Evolutionary conservation across 2,888 invertebrate species (phyloP).

Genomic region (Idaea dimidiata): DNA sequence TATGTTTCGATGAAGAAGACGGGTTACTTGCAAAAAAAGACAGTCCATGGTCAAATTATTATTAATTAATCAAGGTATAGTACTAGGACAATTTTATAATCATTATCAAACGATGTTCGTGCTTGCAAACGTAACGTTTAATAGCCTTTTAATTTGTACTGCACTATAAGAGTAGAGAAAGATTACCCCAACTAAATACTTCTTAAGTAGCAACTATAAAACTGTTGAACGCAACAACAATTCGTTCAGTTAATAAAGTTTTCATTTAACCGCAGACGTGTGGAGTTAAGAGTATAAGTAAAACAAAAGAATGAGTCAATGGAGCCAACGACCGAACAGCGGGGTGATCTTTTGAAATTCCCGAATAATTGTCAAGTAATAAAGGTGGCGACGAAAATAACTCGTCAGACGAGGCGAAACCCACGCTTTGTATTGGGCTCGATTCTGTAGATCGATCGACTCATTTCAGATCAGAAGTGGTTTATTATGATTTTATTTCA

Average conservation of each 20-base stretch:
- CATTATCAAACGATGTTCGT: no score
- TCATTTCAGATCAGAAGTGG: constrained; percentile 14
- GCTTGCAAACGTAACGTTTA: no score
- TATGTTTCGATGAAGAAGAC: not conserved
- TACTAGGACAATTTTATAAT: not conserved
- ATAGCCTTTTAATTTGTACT: no score
- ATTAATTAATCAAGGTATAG: not conserved
- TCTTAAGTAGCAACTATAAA: not conserved
- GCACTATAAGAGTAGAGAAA: not conserved
- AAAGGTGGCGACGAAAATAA: constrained; percentile 73
- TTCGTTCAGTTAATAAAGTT: constrained; percentile 27
- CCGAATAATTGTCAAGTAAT: constrained; percentile 75
- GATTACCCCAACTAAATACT: not conserved
- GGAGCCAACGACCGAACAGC: constrained; percentile 69
- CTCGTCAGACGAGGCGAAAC: constrained; percentile 56
- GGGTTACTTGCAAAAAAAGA: not conserved
- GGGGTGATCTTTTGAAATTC: constrained; percentile 79
- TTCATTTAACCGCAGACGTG: constrained; percentile 38
- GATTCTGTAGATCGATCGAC: constrained; percentile 2
- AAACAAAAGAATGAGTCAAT: constrained; percentile 76
- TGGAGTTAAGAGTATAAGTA: constrained; percentile 42
- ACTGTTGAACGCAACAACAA: not conserved
- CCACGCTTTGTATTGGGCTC: constrained; percentile 35
- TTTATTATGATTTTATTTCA: not conserved
- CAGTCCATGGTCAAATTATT: not conserved